Base-by-base conservation (phyloP, 2,797 vertebrate species). In the Coendou prehensilis region DNA sequence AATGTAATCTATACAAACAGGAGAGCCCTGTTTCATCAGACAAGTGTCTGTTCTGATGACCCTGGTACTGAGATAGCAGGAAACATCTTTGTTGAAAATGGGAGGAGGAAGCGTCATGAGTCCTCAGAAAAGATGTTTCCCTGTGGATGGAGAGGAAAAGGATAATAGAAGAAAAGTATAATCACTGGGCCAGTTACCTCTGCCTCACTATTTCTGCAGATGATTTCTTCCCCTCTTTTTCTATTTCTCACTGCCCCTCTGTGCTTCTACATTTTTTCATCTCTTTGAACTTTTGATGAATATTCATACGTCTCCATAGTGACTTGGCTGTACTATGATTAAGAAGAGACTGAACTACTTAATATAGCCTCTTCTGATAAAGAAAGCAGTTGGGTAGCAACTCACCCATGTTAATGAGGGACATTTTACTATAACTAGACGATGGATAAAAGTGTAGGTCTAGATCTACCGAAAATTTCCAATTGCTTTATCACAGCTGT, bases 341-440 rank as follows among this genome's bases (percentile, higher is more conserved):
- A 92, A 97, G 78, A 96, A 94, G 59, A 97, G 64, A 63, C 67
- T 93, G 17, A 85, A 85, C 37, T 37, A 92, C 56, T 97, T 91
- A 97, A 91, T 61, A 83, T 82, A 95, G 69, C 33, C 78, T 91
- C 76, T 95, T 94, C 85, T 73, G 71, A 79, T 87, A 92, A 86
- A 96, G 57, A n/a, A 95, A 63, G 18, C 64, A 75, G 23, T 86
- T 82, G 64, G 45, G 54, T 79, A 79, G 81, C 84, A 92, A 94
- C 78, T 92, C 88, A 91, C 30, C 52, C 78, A 88, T 71, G 82
- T 57, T 90, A 94, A 95, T 37, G 37, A 95, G 47, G 84, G n/a
- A 52, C 50, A 56, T 57, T 93, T 95, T 87, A 75, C 89, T 87
- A 79, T 59, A 80, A 93, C 17, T 50, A 84, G 83, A 69, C 26